These are phyloP conservation scores for Lepidochrysops patricia DNA, from an alignment of 2,888 invertebrate genomes.

Conservation along the genomic window DNA sequence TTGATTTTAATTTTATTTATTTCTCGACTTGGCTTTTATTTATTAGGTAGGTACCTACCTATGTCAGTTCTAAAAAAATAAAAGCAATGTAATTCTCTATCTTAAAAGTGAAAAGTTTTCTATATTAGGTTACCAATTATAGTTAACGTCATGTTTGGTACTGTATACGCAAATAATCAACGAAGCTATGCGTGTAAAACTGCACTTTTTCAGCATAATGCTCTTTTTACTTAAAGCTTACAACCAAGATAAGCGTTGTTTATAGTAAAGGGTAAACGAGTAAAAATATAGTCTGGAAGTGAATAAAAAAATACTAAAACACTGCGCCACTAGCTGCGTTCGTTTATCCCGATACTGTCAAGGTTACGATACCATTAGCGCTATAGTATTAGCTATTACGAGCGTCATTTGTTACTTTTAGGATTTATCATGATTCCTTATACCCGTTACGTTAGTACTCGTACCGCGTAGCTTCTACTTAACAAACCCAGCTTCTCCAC, in stretches of 20 bases:
- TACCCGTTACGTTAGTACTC: neutral
- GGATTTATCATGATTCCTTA: neutral
- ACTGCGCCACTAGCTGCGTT: too few relatives aligned
- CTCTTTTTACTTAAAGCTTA: neutral
- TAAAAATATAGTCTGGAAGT: neutral
- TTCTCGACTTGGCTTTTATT: neutral
- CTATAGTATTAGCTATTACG: too few relatives aligned
- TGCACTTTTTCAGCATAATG: neutral
- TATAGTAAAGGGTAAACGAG: neutral
- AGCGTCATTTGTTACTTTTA: too few relatives aligned
- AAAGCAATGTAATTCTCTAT: neutral
- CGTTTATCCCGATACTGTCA: neutral
- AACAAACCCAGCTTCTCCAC: slow-evolving; percentile 2
- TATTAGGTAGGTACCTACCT: too few relatives aligned
- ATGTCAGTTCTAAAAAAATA: neutral
- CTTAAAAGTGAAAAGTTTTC: too few relatives aligned
- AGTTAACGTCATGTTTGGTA: too few relatives aligned
- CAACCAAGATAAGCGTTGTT: neutral
- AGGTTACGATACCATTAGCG: too few relatives aligned
- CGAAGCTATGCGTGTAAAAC: neutral
- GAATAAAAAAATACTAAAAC: neutral
- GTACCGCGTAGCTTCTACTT: too few relatives aligned
- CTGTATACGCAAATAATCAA: neutral
- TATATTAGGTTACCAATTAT: too few relatives aligned
- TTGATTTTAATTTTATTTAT: neutral